Base-by-base conservation (phyloP, 2,888 invertebrate species). In the Galerucella calmariensis region DNA sequence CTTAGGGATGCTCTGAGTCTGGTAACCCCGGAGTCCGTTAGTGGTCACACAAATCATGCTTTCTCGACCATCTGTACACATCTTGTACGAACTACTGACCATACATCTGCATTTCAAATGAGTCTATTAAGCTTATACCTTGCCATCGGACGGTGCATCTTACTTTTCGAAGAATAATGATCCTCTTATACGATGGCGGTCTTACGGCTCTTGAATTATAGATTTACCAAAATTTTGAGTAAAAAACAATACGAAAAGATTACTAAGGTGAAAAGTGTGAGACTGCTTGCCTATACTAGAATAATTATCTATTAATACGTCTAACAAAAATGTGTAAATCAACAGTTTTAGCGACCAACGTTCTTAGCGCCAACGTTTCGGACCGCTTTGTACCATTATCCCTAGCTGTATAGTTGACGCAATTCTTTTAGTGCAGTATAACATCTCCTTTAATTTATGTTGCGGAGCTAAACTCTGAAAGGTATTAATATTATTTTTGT, bases 31-130 rank as follows among this genome's bases (percentile, higher is more conserved):
- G 81, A 69, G 83, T 83, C 84, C 83, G 81, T 82, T 83, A 82
- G 86, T 82, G 86, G 85, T 85, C 84, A 81, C 84, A 86, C 86
- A 86, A 86, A 86, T 86, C 86, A 86, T 86, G 84, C 84, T 82
- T 81, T 81, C 82, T 81, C 81, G 81, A 80, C 84, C 85, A 86
- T 86, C 85, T 85, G 83, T 85, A 85, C 82, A 85, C 85, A 84
- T 86, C 86, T 83, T 82, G 79, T 78, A 77, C 76, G 81, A 79
- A 82, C 79, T 82, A 80, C 82, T 79, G 83, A 82, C 83, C 85
- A 84, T 86, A 85, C 84, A 85, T 86, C 85, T 86, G 85, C 85
- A 86, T 85, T 85, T 85, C 84, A 86, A 85, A 85, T 84, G 79
- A 81, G 77, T 78, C 85, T 84, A 79, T 79, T 77, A 79, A 73